A percentile compares a stretch with the other conserved stretches of the same genome.
These are phyloP conservation scores for Plectropomus leopardus DNA, from an alignment of 2,113 vertebrate genomes.

Conservation along the genomic window DNA sequence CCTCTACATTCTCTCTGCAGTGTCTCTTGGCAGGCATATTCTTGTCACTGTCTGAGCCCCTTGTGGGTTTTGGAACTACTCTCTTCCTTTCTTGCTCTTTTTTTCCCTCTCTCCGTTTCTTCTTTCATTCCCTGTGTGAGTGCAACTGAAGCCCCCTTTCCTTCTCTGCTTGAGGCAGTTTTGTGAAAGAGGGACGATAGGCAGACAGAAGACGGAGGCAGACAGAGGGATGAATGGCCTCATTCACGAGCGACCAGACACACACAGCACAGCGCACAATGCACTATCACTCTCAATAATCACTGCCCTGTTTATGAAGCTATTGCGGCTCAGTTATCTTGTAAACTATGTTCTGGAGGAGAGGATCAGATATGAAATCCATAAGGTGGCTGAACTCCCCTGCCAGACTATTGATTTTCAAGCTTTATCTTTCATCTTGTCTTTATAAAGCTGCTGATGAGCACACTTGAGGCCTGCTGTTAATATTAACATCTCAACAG, in stretches of 20 bases:
- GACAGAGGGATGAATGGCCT: conserved; percentile 63
- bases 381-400: conserved; percentile 64
- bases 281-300: conserved; percentile 62
- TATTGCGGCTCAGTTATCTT: conserved; percentile 58
- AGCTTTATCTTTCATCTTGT: conserved; percentile 54
- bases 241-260: conserved; percentile 55
- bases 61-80: conserved; percentile 49
- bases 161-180: conserved; percentile 57
- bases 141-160: conserved; percentile 40
- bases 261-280: conserved; percentile 42
- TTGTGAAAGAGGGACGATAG: conserved; percentile 46
- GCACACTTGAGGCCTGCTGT: conserved; percentile 28
- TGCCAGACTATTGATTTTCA: conserved; percentile 61
- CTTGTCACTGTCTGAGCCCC: conserved; percentile 60
- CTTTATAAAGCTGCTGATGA: conserved; percentile 51
- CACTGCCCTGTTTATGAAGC: conserved; percentile 68
- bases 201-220: conserved; percentile 47
- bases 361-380: conserved; percentile 71
- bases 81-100: conserved; percentile 42
- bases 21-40: conserved; percentile 49
- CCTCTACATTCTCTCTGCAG: conserved; percentile 25
- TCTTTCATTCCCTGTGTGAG: conserved; percentile 25
- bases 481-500: conserved; percentile 11
- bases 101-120: conserved; percentile 22
- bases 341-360: conserved; percentile 61